Base-by-base conservation (phyloP, 2,888 invertebrate genomes). In the Villa cingulata region DNA sequence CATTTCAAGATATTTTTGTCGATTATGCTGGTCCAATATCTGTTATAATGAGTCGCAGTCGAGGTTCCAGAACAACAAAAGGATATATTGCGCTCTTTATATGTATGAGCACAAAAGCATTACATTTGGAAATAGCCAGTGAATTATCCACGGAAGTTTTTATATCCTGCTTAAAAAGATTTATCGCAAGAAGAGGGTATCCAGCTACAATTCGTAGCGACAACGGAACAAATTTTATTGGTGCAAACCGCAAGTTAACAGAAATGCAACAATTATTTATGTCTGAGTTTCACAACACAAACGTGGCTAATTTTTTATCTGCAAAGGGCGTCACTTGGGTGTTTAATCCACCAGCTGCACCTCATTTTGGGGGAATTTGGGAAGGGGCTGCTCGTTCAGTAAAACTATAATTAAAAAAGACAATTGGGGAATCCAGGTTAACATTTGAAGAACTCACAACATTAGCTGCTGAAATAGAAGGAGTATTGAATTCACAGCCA, bases 11-110 rank as follows among this genome's bases (percentile, higher is more conserved):
- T 7, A 41, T 43, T 10, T 51, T 50, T 6, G 39, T 53, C 6
- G 53, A 55, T 43, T 53, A 51, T 29, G 49, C 43, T 5, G 45
- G 41, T 29, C 42, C 45, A 15, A 45, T 45, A 15, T 3, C 41
- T 9, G 14, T 39, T n/a, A 12, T 39, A 19, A 16, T 17, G 18
- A 4, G 17, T 41, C 41, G 41, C 27, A 27, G 27, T 27, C 27
- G 27, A 27, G 27, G 27, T 27, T 27, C 27, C 27, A 2, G 2
- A 27, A 27, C 27, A 27, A 27, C 27, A 27, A 27, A 27, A 27
- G 27, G 27, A 9, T 27, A 27, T 27, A 27, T 27, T 27, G 27
- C 27, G 6, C 27, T 27, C 9, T 27, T 27, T 2, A 27, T 27
- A 27, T 27, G 27, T 7, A 27, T 27, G 27, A 27, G 27, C 27